phyloP scores from a whole-genome alignment of 2,797 vertebrate genomes.

The Gambelia wislizenii region DNA sequence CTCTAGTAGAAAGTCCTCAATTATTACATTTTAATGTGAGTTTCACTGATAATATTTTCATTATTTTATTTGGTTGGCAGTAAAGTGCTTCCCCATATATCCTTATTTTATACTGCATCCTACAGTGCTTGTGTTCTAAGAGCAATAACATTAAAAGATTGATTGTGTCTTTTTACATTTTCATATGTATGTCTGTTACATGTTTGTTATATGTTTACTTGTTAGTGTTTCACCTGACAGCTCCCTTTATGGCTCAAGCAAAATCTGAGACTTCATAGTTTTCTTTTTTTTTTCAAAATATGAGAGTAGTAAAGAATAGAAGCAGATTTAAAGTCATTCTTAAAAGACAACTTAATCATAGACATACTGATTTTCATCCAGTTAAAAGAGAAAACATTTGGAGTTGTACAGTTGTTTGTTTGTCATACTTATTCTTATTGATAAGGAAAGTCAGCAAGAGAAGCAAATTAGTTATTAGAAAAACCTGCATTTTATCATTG shows the following conservation, averaged over 20 bases:
- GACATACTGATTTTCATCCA: neutral
- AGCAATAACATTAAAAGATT: neutral
- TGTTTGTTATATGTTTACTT: neutral
- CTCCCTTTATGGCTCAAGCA: neutral
- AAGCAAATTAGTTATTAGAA: neutral
- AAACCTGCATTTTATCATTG: neutral
- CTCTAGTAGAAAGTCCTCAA: conserved; percentile 37
- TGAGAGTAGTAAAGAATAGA: neutral
- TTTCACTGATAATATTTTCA: neutral
- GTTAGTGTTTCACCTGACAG: neutral
- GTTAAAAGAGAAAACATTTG: neutral
- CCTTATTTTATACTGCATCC: neutral
- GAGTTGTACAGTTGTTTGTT: neutral
- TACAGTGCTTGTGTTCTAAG: neutral
- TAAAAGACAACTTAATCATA: neutral
- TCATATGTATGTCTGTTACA: neutral
- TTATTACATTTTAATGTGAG: conserved; percentile 7
- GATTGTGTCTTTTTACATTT: neutral
- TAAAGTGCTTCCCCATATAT: neutral
- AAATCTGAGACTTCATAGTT: neutral
- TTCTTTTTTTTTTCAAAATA: neutral
- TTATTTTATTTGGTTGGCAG: neutral
- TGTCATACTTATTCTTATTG: neutral
- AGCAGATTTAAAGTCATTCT: neutral
- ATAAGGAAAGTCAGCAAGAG: neutral